Conservation (phyloP, 35 echinoderm and acorn worm species). For the Ophiothrix spiculata region DNA sequence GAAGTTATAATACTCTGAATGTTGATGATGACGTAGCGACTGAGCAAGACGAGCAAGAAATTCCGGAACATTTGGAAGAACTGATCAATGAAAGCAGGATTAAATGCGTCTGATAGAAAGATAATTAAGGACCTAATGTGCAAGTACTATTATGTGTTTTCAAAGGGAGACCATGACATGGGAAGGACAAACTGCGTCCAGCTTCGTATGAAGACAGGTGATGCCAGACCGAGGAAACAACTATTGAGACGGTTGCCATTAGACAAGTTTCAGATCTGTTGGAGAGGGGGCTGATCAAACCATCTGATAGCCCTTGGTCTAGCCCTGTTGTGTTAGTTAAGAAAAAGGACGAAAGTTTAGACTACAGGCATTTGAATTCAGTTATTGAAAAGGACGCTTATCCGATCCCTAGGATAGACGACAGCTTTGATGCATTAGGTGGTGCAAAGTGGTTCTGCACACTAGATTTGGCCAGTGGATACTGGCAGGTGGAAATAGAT, state of each 20-base stretch:
- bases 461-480: neutral
- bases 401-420: neutral
- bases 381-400: neutral
- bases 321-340: neutral
- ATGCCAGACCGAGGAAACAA: neutral
- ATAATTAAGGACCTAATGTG: too few species aligned
- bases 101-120: too few species aligned
- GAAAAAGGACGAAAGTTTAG: neutral
- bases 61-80: too few species aligned
- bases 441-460: neutral
- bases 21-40: too few species aligned
- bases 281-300: neutral
- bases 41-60: too few species aligned
- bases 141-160: too few species aligned
- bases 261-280: neutral
- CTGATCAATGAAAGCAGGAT: too few species aligned
- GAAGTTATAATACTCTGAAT: too few species aligned
- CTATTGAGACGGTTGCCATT: neutral
- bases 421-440: neutral
- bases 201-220: neutral
- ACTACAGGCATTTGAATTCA: neutral
- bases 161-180: neutral
- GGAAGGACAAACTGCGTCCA: neutral
- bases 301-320: neutral
- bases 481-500: neutral